These are phyloP conservation scores for Arbacia lixula DNA, from an alignment of 53 echinoderm and acorn worm species.

Conservation along the genomic window DNA sequence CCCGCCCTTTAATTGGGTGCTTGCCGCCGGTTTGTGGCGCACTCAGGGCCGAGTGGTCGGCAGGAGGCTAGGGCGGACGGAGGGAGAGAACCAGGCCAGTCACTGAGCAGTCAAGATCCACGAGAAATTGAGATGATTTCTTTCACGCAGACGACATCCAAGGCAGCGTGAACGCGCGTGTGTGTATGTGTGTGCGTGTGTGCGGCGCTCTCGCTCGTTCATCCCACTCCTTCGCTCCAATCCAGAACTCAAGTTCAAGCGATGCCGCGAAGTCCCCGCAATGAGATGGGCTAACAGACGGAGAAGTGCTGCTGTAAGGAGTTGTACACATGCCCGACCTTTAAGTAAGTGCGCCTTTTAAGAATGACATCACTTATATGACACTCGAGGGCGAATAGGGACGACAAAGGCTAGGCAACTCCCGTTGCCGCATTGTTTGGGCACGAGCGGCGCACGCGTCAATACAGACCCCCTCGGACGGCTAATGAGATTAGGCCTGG, in stretches of 20 bases:
- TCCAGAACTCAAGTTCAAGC: slow-evolving; percentile 38
- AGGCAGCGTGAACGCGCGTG: slow-evolving; percentile 22
- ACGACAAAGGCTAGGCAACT: slow-evolving; percentile 41
- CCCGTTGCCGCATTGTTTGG: slow-evolving; percentile 40
- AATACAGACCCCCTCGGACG: slow-evolving; percentile 17
- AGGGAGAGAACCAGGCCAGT: slow-evolving; percentile 22
- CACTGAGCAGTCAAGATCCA: neutral
- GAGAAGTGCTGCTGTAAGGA: slow-evolving; percentile 40
- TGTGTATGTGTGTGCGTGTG: slow-evolving; percentile 23
- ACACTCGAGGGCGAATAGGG: slow-evolving; percentile 20
- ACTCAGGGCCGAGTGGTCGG: slow-evolving; percentile 27
- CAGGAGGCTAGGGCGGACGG: slow-evolving; percentile 18
- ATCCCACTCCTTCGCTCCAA: neutral
- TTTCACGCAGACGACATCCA: slow-evolving; percentile 4
- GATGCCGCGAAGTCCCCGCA: slow-evolving; percentile 28
- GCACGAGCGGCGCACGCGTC: slow-evolving; percentile 51
- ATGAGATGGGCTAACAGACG: slow-evolving; percentile 39
- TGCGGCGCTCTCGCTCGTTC: slow-evolving; percentile 37
- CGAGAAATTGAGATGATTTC: slow-evolving; percentile 14
- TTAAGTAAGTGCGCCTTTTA: slow-evolving; percentile 37
- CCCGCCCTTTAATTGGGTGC: slow-evolving; percentile 7
- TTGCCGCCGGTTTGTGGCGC: slow-evolving; percentile 26
- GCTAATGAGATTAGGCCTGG: slow-evolving; percentile 44
- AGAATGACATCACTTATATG: slow-evolving; percentile 44
- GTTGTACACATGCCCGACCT: slow-evolving; percentile 45